Percentiles rank a stretch among this genome's conserved stretches.
Evolutionary conservation across 2,113 vertebrate species (phyloP).

Genomic region (Gambusia holbrooki): DNA sequence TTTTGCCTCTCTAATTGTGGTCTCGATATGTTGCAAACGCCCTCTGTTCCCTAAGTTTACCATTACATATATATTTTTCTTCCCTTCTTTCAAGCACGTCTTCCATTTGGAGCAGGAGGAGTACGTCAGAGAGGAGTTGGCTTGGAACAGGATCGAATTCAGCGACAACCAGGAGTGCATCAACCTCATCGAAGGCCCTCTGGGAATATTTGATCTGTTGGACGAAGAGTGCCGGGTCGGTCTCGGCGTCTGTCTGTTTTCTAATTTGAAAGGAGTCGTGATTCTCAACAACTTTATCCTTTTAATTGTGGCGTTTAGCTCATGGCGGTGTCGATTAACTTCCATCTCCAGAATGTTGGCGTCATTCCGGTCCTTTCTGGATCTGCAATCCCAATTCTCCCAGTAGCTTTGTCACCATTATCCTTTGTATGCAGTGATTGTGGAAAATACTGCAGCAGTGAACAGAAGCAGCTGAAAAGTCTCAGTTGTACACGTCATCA

Average conservation of each 20-base stretch:
- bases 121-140: conserved; percentile 81
- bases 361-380: no score
- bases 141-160: conserved; percentile 83
- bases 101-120: conserved; percentile 86
- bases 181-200: conserved; percentile 77
- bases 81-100: conserved; percentile 73
- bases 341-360: not conserved
- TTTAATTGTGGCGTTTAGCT: not conserved
- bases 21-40: no score
- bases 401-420: not conserved
- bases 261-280: not conserved
- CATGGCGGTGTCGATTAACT: not conserved
- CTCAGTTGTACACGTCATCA: no score
- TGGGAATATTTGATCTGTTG: conserved; percentile 82
- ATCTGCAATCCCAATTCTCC: not conserved
- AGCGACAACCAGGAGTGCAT: conserved; percentile 84
- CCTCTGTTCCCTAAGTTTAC: not conserved
- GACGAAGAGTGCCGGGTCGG: conserved; percentile 84
- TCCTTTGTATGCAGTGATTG: not conserved
- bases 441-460: not conserved
- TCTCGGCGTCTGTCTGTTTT: not conserved
- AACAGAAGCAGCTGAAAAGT: no score
- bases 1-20: not conserved
- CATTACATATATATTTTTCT: not conserved
- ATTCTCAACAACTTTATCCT: not conserved